These are phyloP conservation scores for Thalassarche chlororhynchos DNA, from an alignment of 2,113 vertebrate species.

Conservation along the genomic window DNA sequence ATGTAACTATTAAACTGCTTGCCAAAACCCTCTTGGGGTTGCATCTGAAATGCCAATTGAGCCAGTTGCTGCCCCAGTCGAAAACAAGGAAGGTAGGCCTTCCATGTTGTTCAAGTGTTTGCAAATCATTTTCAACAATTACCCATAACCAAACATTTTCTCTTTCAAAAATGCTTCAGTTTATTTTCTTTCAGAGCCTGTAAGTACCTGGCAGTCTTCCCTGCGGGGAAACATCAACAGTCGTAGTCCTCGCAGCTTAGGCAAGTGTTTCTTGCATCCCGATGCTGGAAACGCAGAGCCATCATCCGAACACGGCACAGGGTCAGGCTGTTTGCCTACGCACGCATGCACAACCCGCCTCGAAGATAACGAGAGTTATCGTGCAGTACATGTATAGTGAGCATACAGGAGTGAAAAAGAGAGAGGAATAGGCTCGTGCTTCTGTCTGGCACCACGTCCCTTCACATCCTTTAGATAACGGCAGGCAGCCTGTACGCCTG, in stretches of 20 bases:
- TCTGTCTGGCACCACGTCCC: not conserved
- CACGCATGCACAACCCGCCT: rapidly evolving
- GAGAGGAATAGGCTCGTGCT: not conserved
- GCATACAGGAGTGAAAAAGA: not conserved
- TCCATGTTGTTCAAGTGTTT: not conserved
- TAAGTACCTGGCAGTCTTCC: not conserved
- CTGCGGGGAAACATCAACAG: not conserved
- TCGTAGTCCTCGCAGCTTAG: not conserved
- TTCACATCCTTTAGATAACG: too few species aligned
- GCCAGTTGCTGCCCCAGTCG: not conserved
- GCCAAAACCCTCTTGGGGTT: not conserved
- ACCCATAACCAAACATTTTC: not conserved
- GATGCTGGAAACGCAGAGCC: not conserved
- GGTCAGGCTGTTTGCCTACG: not conserved
- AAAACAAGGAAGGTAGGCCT: not conserved
- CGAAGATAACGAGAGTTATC: rapidly evolving
- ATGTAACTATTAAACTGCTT: not conserved
- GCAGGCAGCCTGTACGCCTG: rapidly evolving
- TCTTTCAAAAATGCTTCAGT: not conserved
- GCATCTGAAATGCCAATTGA: not conserved
- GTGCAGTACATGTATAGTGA: rapidly evolving
- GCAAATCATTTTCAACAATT: not conserved
- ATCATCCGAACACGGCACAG: rapidly evolving
- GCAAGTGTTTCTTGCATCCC: not conserved
- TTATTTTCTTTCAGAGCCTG: not conserved